A percentile compares a stretch with the other conserved stretches of the same genome.
Evolutionary conservation across 2,113 vertebrate genomes (phyloP).

Genomic region (Pavo muticus): DNA sequence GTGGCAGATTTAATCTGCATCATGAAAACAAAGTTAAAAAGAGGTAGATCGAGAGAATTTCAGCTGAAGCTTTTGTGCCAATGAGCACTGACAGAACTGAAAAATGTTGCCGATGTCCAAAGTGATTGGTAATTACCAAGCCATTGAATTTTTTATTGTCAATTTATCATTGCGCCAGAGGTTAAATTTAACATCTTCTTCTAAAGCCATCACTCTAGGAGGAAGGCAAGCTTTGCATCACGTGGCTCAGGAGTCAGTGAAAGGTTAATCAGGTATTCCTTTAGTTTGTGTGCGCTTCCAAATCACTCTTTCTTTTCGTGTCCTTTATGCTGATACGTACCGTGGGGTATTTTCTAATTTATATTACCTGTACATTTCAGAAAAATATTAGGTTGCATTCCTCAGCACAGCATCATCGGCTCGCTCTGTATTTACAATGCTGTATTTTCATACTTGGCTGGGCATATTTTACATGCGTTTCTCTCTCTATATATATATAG

Average conservation of each 20-base stretch:
- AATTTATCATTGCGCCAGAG: slow-evolving; percentile 98
- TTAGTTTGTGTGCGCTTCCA: slow-evolving; percentile 86
- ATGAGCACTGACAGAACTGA: slow-evolving; percentile 95
- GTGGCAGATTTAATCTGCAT: slow-evolving; percentile 99
- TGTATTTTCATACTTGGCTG: slow-evolving; percentile 25
- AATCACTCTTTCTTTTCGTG: slow-evolving; percentile 76
- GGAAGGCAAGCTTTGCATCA: slow-evolving; percentile 86
- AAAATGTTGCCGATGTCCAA: slow-evolving; percentile 96
- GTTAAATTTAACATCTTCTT: slow-evolving; percentile 98
- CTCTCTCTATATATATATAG: neutral
- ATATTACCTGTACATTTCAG: slow-evolving; percentile 59
- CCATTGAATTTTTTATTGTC: slow-evolving; percentile 99
- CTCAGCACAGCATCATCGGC: slow-evolving; percentile 13
- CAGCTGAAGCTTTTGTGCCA: slow-evolving; percentile 92
- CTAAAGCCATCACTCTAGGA: slow-evolving; percentile 89
- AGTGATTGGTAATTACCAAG: slow-evolving; percentile 99
- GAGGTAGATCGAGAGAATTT: slow-evolving; percentile 92
- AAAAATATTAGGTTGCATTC: slow-evolving; percentile 57
- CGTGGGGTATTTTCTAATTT: slow-evolving; percentile 52
- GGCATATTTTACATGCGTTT: slow-evolving; percentile 32
- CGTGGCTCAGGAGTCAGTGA: slow-evolving; percentile 89
- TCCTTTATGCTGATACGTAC: slow-evolving; percentile 22
- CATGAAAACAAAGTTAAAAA: slow-evolving; percentile 99
- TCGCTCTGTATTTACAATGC: slow-evolving; percentile 34
- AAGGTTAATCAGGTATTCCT: slow-evolving; percentile 98